Base-by-base conservation (phyloP, 2,113 vertebrate genomes). In the Hypomesus transpacificus region DNA sequence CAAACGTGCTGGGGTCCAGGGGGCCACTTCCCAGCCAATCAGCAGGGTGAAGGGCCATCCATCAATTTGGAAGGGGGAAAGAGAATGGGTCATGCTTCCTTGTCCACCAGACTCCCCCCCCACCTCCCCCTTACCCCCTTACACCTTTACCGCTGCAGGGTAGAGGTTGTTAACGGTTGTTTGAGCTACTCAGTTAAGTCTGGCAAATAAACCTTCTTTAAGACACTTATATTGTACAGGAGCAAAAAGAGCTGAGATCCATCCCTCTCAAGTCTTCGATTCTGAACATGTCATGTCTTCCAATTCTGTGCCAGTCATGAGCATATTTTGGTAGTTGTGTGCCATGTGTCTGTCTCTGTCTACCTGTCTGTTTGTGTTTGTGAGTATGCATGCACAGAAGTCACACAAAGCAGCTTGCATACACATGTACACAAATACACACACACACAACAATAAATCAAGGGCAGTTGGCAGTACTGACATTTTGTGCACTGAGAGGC, bases 51-150 rank as follows among this genome's bases (percentile, higher is more conserved):
- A 79, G 76, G 69, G 26, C 59, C 0, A 1, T 5, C 26, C 57
- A 76, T 76, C 72, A 70, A 71, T 59, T 75, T 57, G 62, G 18
- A 57, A 20, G 71, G 31, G 69, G 63, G 65, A 64, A 13, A 13
- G 39, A 13, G 39, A 2, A 13, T 13, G 61, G 53, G 58, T 58
- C 69, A 79, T 79, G 26, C 57, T 69, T 84, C 82, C 70, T 20
- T 73, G 67, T 74, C 67, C 65, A 66, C 75, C 68, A 73, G 18
- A 8, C 39, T 65, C 66, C 66, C 3, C 0, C 31, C 6, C 6
- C 31, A 2, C 39, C 39, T n/a, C n/a, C n/a, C n/a, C n/a, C n/a
- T n/a, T 39, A 7, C 39, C 39, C 7, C 9, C 39, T 46, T 13
- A 46, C 39, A 1, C 39, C 9, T 9, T 46, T 46, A 46, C 9